Evolutionary conservation across 2,888 invertebrate species (phyloP), one percentile per base, ranked within the genome.

Genomic region (Oxystoma pomonae): DNA sequence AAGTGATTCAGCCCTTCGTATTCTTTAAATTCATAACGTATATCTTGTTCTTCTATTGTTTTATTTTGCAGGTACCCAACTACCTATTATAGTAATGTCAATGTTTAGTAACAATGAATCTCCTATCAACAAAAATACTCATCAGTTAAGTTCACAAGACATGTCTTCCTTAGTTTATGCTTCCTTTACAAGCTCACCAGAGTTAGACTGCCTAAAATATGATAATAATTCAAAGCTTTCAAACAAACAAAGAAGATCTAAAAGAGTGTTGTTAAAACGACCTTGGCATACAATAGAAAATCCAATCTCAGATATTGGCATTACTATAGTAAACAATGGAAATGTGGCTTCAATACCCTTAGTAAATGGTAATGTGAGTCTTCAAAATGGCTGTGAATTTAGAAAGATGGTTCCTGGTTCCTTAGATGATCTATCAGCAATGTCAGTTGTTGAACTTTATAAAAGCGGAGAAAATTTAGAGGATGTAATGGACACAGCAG

Each of bases 401-500:
- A 16, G n/a, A 7, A 53, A 19, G 7, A 53, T 17, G n/a, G 19
- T 16, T 53, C 35, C 35, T 35, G 12, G 35, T 35, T 35, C 35
- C 3, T 35, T 35, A 35, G n/a, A 72, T 56, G 78, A 80, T 68
- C 68, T 79, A 55, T 68, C 74, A 52, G 86, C 86, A 67, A 85
- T 86, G 84, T 86, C 86, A 50, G 83, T 85, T 62, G 81, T 84
- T 72, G 85, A 84, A 80, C 71, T 80, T 55, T 84, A 85, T 77
- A 81, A 82, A 71, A 85, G 85, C 78, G 84, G 82, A 70, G 80
- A 85, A 65, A 83, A 85, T 55, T 77, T 85, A 65, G 85, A 85
- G 5, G 80, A 81, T 71, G 84, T 84, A 68, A 85, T 86, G 85
- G 84, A 86, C 78, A 85, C 85, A 17, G 83, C 83, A 67, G 82